Evolutionary conservation across 2,113 vertebrate species (phyloP).

Genomic region (Aspidoscelis tigris): DNA sequence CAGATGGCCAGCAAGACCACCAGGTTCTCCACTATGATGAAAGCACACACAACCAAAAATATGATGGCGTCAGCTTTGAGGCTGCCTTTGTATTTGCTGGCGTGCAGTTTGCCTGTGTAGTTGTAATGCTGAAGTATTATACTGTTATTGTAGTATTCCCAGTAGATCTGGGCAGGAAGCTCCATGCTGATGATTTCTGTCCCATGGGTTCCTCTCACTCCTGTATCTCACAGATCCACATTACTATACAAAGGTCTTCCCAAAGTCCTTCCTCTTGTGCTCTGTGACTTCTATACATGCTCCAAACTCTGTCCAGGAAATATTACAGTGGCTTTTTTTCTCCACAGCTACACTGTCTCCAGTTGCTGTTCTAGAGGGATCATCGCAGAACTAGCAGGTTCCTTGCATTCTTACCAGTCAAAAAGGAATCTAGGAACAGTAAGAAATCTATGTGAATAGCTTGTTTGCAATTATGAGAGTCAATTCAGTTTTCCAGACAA

Average conservation of each 20-base stretch:
- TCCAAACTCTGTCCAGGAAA: neutral
- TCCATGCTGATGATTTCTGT: neutral
- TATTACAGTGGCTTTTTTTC: neutral
- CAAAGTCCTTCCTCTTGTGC: neutral
- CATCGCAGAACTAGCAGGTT: neutral
- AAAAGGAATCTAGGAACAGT: neutral
- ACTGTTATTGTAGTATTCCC: slow-evolving; percentile 48
- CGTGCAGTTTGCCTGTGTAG: slow-evolving; percentile 85
- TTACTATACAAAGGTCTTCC: neutral
- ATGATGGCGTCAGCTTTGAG: slow-evolving; percentile 79
- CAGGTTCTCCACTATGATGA: slow-evolving; percentile 88
- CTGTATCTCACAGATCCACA: neutral
- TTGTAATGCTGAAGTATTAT: slow-evolving; percentile 87
- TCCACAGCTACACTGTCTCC: neutral
- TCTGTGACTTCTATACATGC: neutral
- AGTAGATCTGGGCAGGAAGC: neutral
- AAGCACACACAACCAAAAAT: slow-evolving; percentile 84
- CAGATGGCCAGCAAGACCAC: slow-evolving; percentile 86
- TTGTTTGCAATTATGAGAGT: too few species aligned
- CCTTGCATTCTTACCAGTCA: neutral
- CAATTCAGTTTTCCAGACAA: neutral
- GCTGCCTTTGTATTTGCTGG: slow-evolving; percentile 74
- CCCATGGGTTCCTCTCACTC: neutral
- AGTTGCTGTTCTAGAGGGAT: neutral
- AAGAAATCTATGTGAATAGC: neutral